Percentiles rank a stretch among this genome's conserved stretches.
These are phyloP conservation scores for Ctenicera cuprea DNA, from an alignment of 2,888 invertebrate genomes.

Conservation along the genomic window DNA sequence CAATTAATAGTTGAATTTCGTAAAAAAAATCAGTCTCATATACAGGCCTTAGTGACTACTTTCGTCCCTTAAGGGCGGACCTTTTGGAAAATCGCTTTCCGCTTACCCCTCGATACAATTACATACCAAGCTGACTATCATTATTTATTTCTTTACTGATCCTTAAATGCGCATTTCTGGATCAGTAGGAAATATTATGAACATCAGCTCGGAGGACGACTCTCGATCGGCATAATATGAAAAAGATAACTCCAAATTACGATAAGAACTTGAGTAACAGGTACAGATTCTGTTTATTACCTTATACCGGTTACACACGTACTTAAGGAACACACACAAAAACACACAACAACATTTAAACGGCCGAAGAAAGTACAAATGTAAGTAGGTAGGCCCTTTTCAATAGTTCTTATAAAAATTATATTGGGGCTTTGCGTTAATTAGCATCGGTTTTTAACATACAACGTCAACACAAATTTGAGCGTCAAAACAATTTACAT, in stretches of 20 bases:
- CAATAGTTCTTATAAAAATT: slow-evolving; percentile 46
- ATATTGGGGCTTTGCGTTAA: slow-evolving; percentile 2
- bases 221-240: neutral
- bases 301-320: neutral
- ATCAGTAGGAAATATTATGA: neutral
- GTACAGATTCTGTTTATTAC: neutral
- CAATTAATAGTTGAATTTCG: slow-evolving; percentile 53
- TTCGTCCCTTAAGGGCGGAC: slow-evolving; percentile 39
- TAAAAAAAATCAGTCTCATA: slow-evolving; percentile 68
- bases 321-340: slow-evolving; percentile 3
- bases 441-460: slow-evolving; percentile 40
- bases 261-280: neutral
- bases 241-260: slow-evolving; percentile 13
- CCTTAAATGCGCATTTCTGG: neutral
- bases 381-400: slow-evolving; percentile 30
- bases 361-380: slow-evolving; percentile 34
- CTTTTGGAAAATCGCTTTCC: slow-evolving; percentile 15
- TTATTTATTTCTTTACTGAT: neutral
- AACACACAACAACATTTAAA: slow-evolving; percentile 36
- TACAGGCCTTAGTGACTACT: slow-evolving; percentile 61
- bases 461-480: slow-evolving; percentile 52
- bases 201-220: slow-evolving; percentile 2
- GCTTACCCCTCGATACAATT: slow-evolving; percentile 8
- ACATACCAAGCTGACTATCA: neutral
- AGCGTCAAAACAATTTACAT: slow-evolving; percentile 48